These are phyloP conservation scores for Drosophila planitibia DNA, from an alignment of 2,888 invertebrate species.

Conservation along the genomic window DNA sequence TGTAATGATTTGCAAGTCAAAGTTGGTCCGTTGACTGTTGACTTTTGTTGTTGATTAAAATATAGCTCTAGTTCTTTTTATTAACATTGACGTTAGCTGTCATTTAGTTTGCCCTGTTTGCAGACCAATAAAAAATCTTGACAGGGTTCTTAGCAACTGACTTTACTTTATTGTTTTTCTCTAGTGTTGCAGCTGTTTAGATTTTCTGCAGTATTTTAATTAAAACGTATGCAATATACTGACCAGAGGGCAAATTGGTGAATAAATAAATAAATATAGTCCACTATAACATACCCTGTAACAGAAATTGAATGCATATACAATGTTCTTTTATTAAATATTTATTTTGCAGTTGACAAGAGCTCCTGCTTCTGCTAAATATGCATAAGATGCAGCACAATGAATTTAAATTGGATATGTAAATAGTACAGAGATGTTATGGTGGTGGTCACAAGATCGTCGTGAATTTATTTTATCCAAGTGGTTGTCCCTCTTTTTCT, in stretches of 20 bases:
- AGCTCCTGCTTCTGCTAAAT: neutral
- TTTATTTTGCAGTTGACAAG: neutral
- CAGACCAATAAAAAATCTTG: constrained; percentile 39
- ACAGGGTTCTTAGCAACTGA: constrained; percentile 28
- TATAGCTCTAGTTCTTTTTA: constrained; percentile 50
- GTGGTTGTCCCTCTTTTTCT: constrained; percentile 15
- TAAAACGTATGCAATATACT: constrained; percentile 81
- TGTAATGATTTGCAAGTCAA: constrained; percentile 80
- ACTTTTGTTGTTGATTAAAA: constrained; percentile 76
- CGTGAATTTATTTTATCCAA: constrained; percentile 54
- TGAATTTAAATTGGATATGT: constrained; percentile 22
- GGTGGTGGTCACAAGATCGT: constrained; percentile 22
- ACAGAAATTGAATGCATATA: neutral
- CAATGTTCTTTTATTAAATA: neutral
- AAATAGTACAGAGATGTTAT: constrained; percentile 32
- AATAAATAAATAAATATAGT: neutral
- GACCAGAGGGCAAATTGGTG: constrained; percentile 18
- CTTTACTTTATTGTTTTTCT: constrained; percentile 28
- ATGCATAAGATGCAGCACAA: constrained; percentile 16
- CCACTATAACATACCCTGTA: constrained; percentile 20
- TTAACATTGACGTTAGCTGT: constrained; percentile 63
- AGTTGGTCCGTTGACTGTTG: constrained; percentile 63
- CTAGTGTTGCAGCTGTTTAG: constrained; percentile 12
- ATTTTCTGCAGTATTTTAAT: constrained; percentile 78
- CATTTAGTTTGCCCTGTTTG: constrained; percentile 53